Percentiles rank a stretch among this genome's conserved stretches.
These are phyloP conservation scores for Cochlearius cochlearius DNA, from an alignment of 2,113 vertebrate species.

Conservation along the genomic window DNA sequence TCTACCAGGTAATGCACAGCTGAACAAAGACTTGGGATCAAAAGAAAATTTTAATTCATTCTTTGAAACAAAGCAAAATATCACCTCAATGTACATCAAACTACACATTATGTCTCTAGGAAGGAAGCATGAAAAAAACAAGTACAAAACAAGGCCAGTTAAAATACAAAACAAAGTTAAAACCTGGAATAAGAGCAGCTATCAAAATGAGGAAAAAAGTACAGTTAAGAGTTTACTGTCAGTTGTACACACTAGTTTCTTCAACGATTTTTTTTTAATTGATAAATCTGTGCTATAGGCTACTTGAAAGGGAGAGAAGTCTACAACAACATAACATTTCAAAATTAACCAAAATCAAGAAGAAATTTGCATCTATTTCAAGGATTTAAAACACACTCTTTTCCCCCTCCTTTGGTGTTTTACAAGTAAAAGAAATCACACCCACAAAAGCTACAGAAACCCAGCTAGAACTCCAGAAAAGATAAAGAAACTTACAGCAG, in stretches of 20 bases:
- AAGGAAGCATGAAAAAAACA: background rate
- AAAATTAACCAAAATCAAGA: background rate
- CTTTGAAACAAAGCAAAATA: background rate
- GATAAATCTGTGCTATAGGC: background rate
- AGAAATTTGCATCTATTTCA: background rate
- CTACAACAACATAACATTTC: background rate
- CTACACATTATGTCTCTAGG: background rate
- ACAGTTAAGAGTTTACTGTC: background rate
- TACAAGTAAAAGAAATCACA: background rate
- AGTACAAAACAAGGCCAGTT: background rate
- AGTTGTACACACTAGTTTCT: background rate
- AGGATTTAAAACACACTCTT: background rate
- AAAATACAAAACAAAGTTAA: background rate
- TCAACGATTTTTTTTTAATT: background rate
- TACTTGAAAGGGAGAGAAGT: background rate
- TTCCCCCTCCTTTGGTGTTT: background rate
- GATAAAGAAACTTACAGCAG: conserved; percentile 31
- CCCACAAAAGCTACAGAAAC: background rate
- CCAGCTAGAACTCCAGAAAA: background rate
- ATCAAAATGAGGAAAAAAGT: background rate
- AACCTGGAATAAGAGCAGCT: background rate
- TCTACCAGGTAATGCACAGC: background rate
- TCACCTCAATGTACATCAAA: background rate
- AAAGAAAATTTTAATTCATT: background rate
- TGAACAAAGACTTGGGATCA: background rate